Evolutionary conservation across 2,888 invertebrate genomes (phyloP), one percentile per base, ranked within the genome.

Genomic region (Dichetophora obliterata): DNA sequence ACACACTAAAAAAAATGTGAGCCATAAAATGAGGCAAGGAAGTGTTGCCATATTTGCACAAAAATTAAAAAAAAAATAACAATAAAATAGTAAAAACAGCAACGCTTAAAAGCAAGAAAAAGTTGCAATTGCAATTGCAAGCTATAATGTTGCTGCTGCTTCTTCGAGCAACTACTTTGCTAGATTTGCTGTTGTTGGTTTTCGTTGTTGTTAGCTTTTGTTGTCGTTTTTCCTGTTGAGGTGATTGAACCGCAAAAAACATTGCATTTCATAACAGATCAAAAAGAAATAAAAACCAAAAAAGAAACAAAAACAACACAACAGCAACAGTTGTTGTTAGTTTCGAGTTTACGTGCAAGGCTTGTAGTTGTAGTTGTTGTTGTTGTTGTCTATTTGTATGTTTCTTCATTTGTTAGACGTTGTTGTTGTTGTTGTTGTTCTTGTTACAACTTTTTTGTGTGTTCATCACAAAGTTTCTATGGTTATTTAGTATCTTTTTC

Each of bases 211-310:
- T n/a, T 31, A 9, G 61, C 14, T 63, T 34, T 63, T 63, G 63
- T 31, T 63, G 63, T 63, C 31, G 54, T 54, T 54, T 43, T 19
- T 54, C 54, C 19, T 54, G 16, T 24, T 9, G 16, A 31, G 63
- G 27, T 63, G 27, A 63, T 63, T 31, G 63, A 63, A 63, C 63
- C 31, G 63, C 63, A 31, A 59, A 59, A 63, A 63, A 63, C 43
- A 27, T 34, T 63, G 63, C 63, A 63, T 63, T 63, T 63, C 63
- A 63, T 63, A 63, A 63, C 31, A 63, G 6, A n/a, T 31, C 63
- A 24, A 34, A 63, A 63, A 63, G 6, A 14, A 9, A 63, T 4
- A 63, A 63, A n/a, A 31, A 63, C 34, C 16, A 27, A 22, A 61
- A 61, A 19, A 31, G 31, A 27, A 27, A 27, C 8, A 61, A 61